Base-by-base conservation (phyloP, 2,113 vertebrate genomes). In the Aphyosemion australe region DNA sequence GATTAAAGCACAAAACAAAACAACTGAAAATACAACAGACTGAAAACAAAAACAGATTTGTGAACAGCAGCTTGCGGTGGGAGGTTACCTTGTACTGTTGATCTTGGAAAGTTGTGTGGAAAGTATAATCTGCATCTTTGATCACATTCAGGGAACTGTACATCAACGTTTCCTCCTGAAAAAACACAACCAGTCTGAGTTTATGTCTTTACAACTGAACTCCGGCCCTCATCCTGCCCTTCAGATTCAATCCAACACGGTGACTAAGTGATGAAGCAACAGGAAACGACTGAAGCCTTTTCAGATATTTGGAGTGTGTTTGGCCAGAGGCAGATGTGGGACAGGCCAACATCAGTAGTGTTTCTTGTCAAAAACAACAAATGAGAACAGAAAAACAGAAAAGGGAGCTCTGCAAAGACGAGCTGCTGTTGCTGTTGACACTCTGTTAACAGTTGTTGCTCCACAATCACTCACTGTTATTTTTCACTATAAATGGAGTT, bases 131-230 rank as follows among this genome's bases (percentile, higher is more conserved):
- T 12, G 93, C 92, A 2, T 92, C 87, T 5, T 86, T 77, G 2
- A 93, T 90, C 51, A 84, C 18, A 0, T 84, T 92, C 1, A 95
- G 55, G 0, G 94, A 94, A 72, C 93, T 94, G 79, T 88, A 93
- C 78, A 95, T 83, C 42, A 95, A 83, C 0, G 87, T 93, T 86
- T 94, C 92, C 41, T 95, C 95, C 94, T 95, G 78, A 4, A 59
- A 39, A 66, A 56, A 56, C 0, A 12, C 1, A 55, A 12, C 2
- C 12, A 4, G 12, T 4, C 41, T 2, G 7, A 14, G 41, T 32
- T 16, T 32, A 15, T 32, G 14, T 32, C 15, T 12, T 12, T 1
- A 21, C 20, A 34, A 47, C 8, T 13, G 15, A 3, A 47, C 11
- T 12, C 7, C 10, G 16, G 20, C 11, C 10, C 19, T 7, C 5